Evolutionary conservation across 1,140 invertebrate genomes (phyloP).

Genomic region (Melanaphis sacchari): DNA sequence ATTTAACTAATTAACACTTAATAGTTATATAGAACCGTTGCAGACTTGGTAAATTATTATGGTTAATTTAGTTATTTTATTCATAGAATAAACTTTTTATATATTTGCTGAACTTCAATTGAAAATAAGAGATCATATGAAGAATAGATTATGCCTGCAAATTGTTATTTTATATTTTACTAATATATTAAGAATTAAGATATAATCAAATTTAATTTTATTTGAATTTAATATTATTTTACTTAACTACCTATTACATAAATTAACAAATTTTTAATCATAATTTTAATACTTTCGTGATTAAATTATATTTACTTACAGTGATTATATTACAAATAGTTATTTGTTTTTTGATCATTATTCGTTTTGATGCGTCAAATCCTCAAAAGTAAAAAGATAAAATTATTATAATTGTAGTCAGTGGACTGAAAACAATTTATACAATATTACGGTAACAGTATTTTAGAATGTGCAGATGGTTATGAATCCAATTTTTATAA

Average conservation of each 20-base stretch:
- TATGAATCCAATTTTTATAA: constrained; percentile 48
- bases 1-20: not conserved
- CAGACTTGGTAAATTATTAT: not conserved
- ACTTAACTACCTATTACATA: not conserved
- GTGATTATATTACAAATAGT: not conserved
- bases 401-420: not conserved
- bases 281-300: not conserved
- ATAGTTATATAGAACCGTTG: not conserved
- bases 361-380: not conserved
- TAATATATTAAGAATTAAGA: no score
- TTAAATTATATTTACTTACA: not conserved
- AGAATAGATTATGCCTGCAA: no score
- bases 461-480: constrained; percentile 20
- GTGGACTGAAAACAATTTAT: not conserved
- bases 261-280: not conserved
- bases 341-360: not conserved
- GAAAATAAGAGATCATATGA: not conserved
- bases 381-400: not conserved
- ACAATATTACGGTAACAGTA: not conserved
- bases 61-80: not conserved
- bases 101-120: no score
- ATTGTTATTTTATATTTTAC: no score
- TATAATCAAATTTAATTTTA: not conserved
- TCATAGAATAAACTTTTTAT: not conserved
- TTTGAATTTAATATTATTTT: not conserved